Conservation (phyloP, 2,113 vertebrate genomes). For the Eulemur macaco region DNA sequence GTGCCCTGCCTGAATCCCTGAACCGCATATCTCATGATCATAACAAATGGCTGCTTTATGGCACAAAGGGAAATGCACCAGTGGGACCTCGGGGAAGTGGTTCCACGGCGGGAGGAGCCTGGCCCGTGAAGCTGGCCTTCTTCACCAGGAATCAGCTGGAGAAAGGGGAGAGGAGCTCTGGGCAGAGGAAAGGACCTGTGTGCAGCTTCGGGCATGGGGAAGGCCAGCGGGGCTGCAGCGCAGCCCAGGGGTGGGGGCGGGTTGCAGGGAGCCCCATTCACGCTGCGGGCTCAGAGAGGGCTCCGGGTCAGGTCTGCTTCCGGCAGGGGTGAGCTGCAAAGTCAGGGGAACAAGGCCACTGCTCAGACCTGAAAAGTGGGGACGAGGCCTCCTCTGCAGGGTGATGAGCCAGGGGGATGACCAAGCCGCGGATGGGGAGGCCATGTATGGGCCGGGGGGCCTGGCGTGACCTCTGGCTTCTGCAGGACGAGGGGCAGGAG, state of each 20-base stretch:
- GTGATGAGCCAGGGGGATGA: not conserved
- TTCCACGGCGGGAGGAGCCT: not conserved
- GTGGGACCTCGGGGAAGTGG: not conserved
- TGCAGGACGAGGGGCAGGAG: not conserved
- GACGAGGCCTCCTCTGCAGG: not conserved
- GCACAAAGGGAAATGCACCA: not conserved
- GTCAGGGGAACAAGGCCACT: not conserved
- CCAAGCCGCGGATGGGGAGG: not conserved
- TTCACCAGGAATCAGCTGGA: not conserved
- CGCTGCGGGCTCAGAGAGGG: not conserved
- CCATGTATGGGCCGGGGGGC: not conserved
- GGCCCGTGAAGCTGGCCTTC: not conserved
- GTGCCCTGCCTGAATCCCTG: not conserved
- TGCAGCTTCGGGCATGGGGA: not conserved
- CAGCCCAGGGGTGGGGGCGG: not conserved
- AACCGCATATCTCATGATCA: not conserved
- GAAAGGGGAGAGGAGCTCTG: not conserved
- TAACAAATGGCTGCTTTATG: not conserved
- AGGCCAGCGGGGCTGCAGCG: not conserved
- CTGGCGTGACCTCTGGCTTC: not conserved
- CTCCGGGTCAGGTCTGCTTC: not conserved
- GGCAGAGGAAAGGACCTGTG: not conserved
- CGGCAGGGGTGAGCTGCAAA: not conserved
- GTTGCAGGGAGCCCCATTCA: not conserved
- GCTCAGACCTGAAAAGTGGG: not conserved